phyloP scores from a whole-genome alignment of 2,888 invertebrate genomes.

The Drosophila acutilabella region DNA sequence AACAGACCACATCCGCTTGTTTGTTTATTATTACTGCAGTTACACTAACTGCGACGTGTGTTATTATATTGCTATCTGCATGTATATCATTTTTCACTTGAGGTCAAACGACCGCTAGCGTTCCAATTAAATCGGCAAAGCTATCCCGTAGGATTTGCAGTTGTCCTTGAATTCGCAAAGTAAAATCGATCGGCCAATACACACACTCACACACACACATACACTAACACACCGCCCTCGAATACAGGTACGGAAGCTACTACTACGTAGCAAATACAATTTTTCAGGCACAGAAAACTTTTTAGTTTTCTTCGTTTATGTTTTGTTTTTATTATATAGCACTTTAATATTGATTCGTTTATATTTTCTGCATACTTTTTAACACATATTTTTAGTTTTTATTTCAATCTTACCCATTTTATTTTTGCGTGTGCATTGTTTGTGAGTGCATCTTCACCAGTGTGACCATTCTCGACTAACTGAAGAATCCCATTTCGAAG shows the following conservation, averaged over 20 bases:
- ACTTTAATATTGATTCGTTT: background rate
- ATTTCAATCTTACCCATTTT: conserved; percentile 77
- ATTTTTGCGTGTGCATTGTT: conserved; percentile 73
- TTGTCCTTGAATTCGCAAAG: conserved; percentile 81
- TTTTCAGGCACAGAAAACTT: conserved; percentile 42
- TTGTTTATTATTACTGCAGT: conserved; percentile 36
- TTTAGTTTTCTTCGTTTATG: conserved; percentile 13
- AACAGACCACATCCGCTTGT: conserved; percentile 51
- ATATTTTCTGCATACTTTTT: conserved; percentile 30
- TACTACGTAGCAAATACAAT: conserved; percentile 57
- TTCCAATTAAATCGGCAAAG: conserved; percentile 25
- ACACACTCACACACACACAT: conserved; percentile 40
- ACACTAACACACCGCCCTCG: conserved; percentile 39
- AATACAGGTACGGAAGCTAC: conserved; percentile 36
- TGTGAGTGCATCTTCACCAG: conserved; percentile 61
- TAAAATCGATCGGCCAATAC: conserved; percentile 79
- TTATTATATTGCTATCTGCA: background rate
- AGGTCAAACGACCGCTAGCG: conserved; percentile 9
- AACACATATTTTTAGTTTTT: conserved; percentile 51
- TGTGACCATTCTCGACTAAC: conserved; percentile 25
- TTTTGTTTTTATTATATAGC: background rate
- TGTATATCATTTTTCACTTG: conserved; percentile 11
- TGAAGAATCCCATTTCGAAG: conserved; percentile 21
- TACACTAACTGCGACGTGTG: conserved; percentile 21
- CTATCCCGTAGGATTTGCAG: conserved; percentile 70